A percentile compares a stretch with the other conserved stretches of the same genome.
These are phyloP conservation scores for Bombyx mori DNA, from an alignment of 1,140 invertebrate genomes.

Conservation along the genomic window DNA sequence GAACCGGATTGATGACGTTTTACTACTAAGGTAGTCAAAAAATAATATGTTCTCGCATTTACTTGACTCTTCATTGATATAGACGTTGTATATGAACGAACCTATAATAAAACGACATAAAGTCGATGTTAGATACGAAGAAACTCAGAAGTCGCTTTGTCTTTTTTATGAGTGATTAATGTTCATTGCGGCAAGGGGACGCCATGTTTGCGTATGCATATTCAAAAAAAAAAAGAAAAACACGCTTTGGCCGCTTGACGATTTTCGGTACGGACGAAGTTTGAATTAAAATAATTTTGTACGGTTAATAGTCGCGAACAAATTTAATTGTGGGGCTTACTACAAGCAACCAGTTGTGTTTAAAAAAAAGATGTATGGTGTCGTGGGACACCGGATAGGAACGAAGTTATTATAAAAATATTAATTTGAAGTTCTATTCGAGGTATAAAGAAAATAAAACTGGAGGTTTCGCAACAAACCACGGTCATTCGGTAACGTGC, in stretches of 20 bases:
- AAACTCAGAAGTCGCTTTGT: constrained; percentile 46
- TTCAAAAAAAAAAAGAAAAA: constrained; percentile 32
- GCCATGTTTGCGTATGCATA: constrained; percentile 41
- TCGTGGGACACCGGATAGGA: no score
- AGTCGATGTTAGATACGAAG: constrained; percentile 49
- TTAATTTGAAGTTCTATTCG: no score
- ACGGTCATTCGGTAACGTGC: no score
- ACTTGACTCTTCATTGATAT: no score
- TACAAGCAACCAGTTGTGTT: neutral
- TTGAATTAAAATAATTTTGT: no score
- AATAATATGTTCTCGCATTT: no score
- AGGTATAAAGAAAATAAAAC: no score
- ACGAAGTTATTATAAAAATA: no score
- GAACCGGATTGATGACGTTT: no score
- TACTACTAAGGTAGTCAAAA: no score
- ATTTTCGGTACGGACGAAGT: neutral
- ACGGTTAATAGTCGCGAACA: neutral
- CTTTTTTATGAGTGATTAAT: constrained; percentile 67
- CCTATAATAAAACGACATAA: constrained; percentile 43
- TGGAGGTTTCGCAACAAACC: no score
- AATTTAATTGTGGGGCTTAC: neutral
- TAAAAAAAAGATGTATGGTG: neutral
- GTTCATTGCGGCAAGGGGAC: constrained; percentile 24
- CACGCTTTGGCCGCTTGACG: constrained; percentile 4
- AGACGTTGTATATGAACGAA: constrained; percentile 5